Evolutionary conservation across 23 tunicate genomes (phyloP).

Genomic region (Ascidia mentula): DNA sequence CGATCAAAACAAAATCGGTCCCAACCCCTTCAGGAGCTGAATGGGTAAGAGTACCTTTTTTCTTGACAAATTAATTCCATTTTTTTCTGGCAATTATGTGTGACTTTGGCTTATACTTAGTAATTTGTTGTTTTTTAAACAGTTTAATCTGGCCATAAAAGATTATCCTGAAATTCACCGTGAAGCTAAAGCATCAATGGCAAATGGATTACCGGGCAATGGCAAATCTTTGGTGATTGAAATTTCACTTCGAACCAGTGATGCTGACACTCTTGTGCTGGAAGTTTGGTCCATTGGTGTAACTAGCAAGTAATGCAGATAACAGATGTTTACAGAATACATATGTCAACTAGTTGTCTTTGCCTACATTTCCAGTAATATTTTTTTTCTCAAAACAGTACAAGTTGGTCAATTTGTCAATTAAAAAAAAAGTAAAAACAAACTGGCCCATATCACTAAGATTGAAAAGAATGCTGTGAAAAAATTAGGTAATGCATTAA

Average conservation of each 20-base stretch:
- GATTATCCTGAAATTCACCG: constrained; percentile 77
- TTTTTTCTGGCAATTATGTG: neutral
- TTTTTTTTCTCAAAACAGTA: too few species aligned
- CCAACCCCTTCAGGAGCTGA: constrained; percentile 47
- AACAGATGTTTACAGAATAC: neutral
- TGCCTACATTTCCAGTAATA: too few species aligned
- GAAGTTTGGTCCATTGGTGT: constrained; percentile 86
- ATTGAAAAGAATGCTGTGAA: too few species aligned
- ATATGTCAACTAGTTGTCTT: too few species aligned
- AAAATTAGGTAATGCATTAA: too few species aligned
- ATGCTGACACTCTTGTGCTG: constrained; percentile 66
- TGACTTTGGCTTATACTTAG: neutral
- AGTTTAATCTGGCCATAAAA: constrained; percentile 83
- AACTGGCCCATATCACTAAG: too few species aligned
- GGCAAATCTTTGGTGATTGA: constrained; percentile 56
- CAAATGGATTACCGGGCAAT: constrained; percentile 40
- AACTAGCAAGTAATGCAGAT: constrained; percentile 44
- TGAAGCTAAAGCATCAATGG: constrained; percentile 54
- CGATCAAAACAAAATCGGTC: constrained; percentile 45
- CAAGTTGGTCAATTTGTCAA: too few species aligned
- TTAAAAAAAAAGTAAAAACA: too few species aligned
- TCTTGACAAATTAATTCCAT: neutral
- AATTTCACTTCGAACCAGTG: constrained; percentile 74
- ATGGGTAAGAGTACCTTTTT: constrained; percentile 21
- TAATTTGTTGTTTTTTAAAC: neutral